Evolutionary conservation across 1,140 invertebrate genomes (phyloP).

Genomic region (Drosophila tropicalis): DNA sequence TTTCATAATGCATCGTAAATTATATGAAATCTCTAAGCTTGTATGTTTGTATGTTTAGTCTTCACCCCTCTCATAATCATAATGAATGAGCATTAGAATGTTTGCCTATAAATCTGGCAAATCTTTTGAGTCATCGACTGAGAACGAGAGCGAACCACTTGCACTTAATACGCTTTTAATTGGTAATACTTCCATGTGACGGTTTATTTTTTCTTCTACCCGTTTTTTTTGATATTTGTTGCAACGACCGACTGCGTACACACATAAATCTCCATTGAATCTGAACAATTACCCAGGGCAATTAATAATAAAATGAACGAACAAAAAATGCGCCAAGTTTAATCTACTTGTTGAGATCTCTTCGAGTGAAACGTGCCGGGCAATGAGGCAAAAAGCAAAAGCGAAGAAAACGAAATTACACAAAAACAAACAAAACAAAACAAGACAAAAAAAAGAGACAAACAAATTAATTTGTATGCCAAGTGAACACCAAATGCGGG

Average conservation of each 20-base stretch:
- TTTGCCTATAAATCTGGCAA: constrained; percentile 7
- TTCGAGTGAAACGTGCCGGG: constrained; percentile 50
- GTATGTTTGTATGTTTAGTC: neutral
- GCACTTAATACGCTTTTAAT: constrained; percentile 55
- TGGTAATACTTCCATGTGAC: constrained; percentile 36
- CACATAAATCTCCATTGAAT: constrained; percentile 75
- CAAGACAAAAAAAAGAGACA: constrained; percentile 20
- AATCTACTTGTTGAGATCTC: constrained; percentile 58
- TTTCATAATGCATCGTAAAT: constrained; percentile 12
- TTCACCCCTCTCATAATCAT: neutral
- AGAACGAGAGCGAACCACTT: constrained; percentile 18
- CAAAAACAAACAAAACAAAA: neutral
- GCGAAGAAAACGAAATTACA: constrained; percentile 1
- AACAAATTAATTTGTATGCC: constrained; percentile 74
- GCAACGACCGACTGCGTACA: constrained; percentile 30
- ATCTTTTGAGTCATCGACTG: constrained; percentile 31
- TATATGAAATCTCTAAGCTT: neutral
- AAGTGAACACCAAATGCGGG: constrained; percentile 43
- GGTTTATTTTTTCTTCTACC: constrained; percentile 4
- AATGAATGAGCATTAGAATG: constrained; percentile 13
- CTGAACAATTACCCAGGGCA: constrained; percentile 73
- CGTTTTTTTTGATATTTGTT: constrained; percentile 35
- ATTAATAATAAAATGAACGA: constrained; percentile 67
- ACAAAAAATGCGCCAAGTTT: constrained; percentile 51
- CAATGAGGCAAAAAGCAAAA: constrained; percentile 41